These are phyloP conservation scores for Marronus borbonicus DNA, from an alignment of 2,888 invertebrate species.

Conservation along the genomic window DNA sequence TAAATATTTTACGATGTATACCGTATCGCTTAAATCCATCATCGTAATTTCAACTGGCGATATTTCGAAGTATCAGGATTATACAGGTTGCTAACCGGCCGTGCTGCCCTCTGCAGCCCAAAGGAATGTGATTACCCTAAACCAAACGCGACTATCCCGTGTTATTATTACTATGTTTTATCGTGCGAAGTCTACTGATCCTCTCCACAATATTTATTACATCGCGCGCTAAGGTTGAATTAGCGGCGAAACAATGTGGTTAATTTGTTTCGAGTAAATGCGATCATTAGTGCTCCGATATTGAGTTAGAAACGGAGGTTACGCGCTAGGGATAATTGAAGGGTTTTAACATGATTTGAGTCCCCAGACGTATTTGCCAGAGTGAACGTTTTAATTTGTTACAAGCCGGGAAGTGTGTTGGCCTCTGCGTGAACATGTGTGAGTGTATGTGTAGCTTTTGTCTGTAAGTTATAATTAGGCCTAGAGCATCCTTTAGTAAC, in stretches of 20 bases:
- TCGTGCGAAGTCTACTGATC: not conserved
- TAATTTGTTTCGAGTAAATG: not conserved
- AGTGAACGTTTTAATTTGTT: not conserved
- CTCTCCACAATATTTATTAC: conserved; percentile 11
- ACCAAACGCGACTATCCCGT: conserved; percentile 11
- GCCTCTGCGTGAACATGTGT: not conserved
- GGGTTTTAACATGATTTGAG: not conserved
- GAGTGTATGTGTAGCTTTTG: not conserved
- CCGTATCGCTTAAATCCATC: conserved; percentile 32
- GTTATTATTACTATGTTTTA: conserved; percentile 14
- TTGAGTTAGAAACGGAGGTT: not conserved
- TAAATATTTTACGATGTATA: conserved; percentile 39
- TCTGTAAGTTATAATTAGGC: not conserved
- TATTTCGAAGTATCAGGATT: not conserved
- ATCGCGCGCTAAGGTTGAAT: conserved; percentile 1
- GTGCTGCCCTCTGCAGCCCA: not conserved
- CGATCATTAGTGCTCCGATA: not conserved
- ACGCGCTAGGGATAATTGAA: not conserved
- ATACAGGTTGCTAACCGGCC: not conserved
- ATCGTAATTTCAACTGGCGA: conserved; percentile 25
- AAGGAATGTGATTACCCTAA: not conserved
- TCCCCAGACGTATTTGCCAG: not conserved
- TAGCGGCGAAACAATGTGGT: not conserved
- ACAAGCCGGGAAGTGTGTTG: not conserved
- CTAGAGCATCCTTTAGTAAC: too few relatives aligned